Percentiles rank a stretch among this genome's conserved stretches.
Evolutionary conservation across 2,888 invertebrate genomes (phyloP).

Genomic region (Drosophila pseudotalamancana): DNA sequence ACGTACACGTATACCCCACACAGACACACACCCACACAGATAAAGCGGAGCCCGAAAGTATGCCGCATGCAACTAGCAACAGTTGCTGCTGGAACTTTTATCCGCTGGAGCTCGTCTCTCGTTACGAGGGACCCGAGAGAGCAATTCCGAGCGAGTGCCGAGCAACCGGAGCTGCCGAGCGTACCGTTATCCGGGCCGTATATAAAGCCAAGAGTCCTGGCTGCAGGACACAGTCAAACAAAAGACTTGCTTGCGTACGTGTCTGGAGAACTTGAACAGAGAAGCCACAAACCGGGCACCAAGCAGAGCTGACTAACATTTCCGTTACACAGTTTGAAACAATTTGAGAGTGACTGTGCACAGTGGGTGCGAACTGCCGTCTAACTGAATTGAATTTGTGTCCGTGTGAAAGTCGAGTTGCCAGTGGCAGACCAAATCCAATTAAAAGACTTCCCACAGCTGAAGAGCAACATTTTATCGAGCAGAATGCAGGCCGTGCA

Average conservation of each 20-base stretch:
- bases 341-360: slow-evolving; percentile 44
- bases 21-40: slow-evolving; percentile 2
- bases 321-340: slow-evolving; percentile 35
- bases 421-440: slow-evolving; percentile 12
- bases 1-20: slow-evolving; percentile 5
- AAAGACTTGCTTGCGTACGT: slow-evolving; percentile 59
- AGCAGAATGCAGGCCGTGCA: slow-evolving; percentile 65
- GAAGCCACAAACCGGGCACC: slow-evolving; percentile 3
- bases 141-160: slow-evolving; percentile 28
- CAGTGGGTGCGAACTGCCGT: slow-evolving; percentile 28
- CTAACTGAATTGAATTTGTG: slow-evolving; percentile 37
- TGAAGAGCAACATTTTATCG: slow-evolving; percentile 11
- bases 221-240: slow-evolving; percentile 67
- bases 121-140: slow-evolving; percentile 59
- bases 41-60: slow-evolving; percentile 40
- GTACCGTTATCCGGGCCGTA: slow-evolving; percentile 60
- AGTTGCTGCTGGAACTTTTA: slow-evolving; percentile 59
- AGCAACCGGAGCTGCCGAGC: slow-evolving; percentile 12
- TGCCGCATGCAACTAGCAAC: slow-evolving; percentile 68
- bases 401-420: slow-evolving; percentile 12
- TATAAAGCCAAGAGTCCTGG: slow-evolving; percentile 66
- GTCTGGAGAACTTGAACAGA: slow-evolving; percentile 11
- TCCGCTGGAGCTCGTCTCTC: slow-evolving; percentile 30
- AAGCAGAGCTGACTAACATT: slow-evolving; percentile 9
- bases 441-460: slow-evolving; percentile 28